Conservation (phyloP, 2,888 invertebrate genomes). For the Sarcophaga rosellei region DNA sequence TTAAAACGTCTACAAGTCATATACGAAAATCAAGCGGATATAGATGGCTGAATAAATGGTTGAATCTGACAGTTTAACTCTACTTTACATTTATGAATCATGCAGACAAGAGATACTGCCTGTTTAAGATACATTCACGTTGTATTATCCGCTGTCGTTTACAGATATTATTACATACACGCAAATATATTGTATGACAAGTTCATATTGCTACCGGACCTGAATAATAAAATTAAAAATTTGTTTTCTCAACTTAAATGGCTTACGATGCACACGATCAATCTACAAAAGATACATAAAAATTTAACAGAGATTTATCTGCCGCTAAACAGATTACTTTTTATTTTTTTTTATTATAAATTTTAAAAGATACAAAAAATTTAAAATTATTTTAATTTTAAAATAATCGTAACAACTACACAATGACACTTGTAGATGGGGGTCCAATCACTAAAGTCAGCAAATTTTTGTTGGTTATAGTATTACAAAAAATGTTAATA, state of each 20-base stretch:
- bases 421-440: no score
- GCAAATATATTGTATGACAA: conserved; percentile 37
- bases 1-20: conserved; percentile 19
- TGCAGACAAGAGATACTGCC: conserved; percentile 20
- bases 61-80: conserved; percentile 31
- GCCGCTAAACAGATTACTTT: neutral
- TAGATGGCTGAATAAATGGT: neutral
- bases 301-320: neutral
- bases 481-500: no score
- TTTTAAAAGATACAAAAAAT: no score
- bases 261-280: conserved; percentile 34
- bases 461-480: no score
- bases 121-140: conserved; percentile 13
- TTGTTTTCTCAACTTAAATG: conserved; percentile 6
- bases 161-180: conserved; percentile 29
- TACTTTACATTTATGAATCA: conserved; percentile 41
- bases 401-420: no score
- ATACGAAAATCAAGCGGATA: conserved; percentile 42
- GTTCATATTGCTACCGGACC: conserved; percentile 60
- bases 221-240: conserved; percentile 40
- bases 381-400: no score
- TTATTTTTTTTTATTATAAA: neutral
- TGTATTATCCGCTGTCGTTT: neutral
- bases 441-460: no score
- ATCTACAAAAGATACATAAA: conserved; percentile 9